Evolutionary conservation across 2,797 vertebrate species (phyloP).

Genomic region (Karalla daura): DNA sequence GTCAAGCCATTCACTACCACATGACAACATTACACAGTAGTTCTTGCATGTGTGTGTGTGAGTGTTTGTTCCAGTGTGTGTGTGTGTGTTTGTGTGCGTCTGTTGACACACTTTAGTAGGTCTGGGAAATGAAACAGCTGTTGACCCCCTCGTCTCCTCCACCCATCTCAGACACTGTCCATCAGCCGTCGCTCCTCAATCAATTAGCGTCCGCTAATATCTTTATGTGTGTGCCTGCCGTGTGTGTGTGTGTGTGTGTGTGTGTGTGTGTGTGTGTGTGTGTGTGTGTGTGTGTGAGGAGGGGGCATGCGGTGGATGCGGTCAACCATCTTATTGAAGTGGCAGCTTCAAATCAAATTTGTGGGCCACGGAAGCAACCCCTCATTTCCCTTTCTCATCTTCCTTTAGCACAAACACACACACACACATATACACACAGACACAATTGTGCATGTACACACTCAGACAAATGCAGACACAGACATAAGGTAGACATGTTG

Average conservation of each 20-base stretch:
- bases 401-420: conserved; percentile 26
- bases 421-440: conserved; percentile 27
- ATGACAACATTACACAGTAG: conserved; percentile 30
- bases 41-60: conserved; percentile 16
- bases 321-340: conserved; percentile 74
- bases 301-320: conserved; percentile 46
- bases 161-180: conserved; percentile 69
- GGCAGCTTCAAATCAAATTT: conserved; percentile 79
- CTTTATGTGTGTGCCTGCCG: no score
- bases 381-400: conserved; percentile 73
- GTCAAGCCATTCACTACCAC: conserved; percentile 41
- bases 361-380: conserved; percentile 45
- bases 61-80: conserved; percentile 17
- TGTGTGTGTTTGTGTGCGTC: conserved; percentile 26
- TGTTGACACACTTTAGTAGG: conserved; percentile 60
- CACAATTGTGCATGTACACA: no score
- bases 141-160: conserved; percentile 53
- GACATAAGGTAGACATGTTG: background rate
- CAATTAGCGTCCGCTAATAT: conserved; percentile 82
- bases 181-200: conserved; percentile 79
- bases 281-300: conserved; percentile 10
- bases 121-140: conserved; percentile 84
- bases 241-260: conserved; percentile 36
- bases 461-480: background rate
- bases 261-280: conserved; percentile 39